Evolutionary conservation across 2,113 vertebrate species (phyloP), one percentile per base, ranked within the genome.

Genomic region (Bucco capensis): DNA sequence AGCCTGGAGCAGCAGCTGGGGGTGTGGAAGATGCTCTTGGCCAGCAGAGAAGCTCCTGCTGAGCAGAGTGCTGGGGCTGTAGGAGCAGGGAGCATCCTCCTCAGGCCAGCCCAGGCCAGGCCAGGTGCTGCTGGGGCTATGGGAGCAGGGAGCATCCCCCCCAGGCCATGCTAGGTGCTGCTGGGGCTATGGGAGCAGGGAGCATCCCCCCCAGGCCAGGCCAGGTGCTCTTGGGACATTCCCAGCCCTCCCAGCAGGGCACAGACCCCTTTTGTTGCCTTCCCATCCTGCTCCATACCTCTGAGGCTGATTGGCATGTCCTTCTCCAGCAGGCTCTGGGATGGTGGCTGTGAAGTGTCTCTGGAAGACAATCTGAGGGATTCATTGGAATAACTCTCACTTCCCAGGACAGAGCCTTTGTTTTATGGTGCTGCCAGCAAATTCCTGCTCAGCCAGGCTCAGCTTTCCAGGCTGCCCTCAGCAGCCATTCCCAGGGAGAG

Each of bases 231-330:
- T n/a, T n/a, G n/a, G n/a, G n/a, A n/a, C 22, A 9, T 27, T 70
- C 2, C 12, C 62, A 44, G 37, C 74, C 28, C 51, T 62, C 60
- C 61, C 58, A 11, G 56, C 28, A 65, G 42, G 54, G 67, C 65
- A 51, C 81, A 42, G 65, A 53, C 82, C 67, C 84, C 71, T 95
- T 94, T 91, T 94, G 94, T 90, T 40, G 35, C 57, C 31, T 76
- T 67, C 60, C 64, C 72, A 2, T 37, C 57, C 91, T 91, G 0
- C 64, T 94, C 2, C 89, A 88, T 92, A 94, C 94, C 95, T 56
- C 96, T 94, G 80, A 92, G 71, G 31, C 89, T 46, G 22, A 87
- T 96, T 95, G 94, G 85, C 94, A 93, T 90, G 7, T 2, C n/a
- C 4, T 8, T 89, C 94, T 90, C 69, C 93, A 51, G 80, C 25